Evolutionary conservation across 2,888 invertebrate genomes (phyloP).

Genomic region (Myathropa florea): DNA sequence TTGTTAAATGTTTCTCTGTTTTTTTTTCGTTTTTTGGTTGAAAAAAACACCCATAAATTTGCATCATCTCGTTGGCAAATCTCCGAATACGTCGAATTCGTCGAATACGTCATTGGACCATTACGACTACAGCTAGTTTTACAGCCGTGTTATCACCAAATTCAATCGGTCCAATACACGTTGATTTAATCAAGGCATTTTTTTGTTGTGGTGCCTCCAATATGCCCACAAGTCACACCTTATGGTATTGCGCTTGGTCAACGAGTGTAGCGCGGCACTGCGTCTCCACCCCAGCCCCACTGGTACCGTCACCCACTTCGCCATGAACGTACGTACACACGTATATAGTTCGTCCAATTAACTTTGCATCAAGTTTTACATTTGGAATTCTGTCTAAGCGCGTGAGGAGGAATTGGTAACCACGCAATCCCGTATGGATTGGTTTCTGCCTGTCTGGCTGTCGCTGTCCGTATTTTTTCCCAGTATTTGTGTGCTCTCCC

Average conservation of each 20-base stretch:
- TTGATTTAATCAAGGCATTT: conserved; percentile 64
- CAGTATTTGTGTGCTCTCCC: background rate
- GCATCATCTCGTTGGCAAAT: conserved; percentile 66
- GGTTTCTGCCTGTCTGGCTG: background rate
- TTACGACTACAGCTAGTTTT: conserved; percentile 60
- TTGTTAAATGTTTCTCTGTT: background rate
- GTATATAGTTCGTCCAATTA: conserved; percentile 69
- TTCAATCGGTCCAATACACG: conserved; percentile 64
- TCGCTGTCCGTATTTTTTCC: too few relatives aligned
- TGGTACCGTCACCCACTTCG: background rate
- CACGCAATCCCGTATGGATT: conserved; percentile 35
- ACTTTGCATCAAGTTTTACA: conserved; percentile 69
- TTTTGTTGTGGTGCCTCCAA: background rate
- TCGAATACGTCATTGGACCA: conserved; percentile 50
- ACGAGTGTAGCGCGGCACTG: background rate
- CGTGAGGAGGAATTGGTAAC: conserved; percentile 62
- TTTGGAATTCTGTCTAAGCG: conserved; percentile 61
- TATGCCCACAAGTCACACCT: conserved; percentile 63
- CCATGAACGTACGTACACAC: background rate
- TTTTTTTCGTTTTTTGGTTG: conserved; percentile 1
- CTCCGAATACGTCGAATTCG: conserved; percentile 26
- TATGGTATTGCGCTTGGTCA: conserved; percentile 22
- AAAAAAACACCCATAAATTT: conserved; percentile 61
- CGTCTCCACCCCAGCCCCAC: background rate
- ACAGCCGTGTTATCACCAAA: conserved; percentile 69